A percentile compares a stretch with the other conserved stretches of the same genome.
Evolutionary conservation across 2,797 vertebrate genomes (phyloP).

Genomic region (Anabacerthia variegaticeps): DNA sequence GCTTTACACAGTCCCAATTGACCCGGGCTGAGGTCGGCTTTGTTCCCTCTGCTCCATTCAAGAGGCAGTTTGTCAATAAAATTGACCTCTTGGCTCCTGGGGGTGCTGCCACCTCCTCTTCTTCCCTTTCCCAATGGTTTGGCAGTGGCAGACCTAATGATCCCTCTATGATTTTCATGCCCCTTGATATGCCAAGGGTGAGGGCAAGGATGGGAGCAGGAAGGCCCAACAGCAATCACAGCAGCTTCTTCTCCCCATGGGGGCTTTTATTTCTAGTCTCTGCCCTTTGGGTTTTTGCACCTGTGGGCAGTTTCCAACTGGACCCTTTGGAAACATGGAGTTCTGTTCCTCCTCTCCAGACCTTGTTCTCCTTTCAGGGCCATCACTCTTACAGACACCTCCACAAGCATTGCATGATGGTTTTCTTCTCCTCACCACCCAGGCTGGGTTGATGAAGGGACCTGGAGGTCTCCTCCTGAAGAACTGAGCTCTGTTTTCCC

Average conservation of each 20-base stretch:
- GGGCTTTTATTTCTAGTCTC: not conserved
- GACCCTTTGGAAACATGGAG: accelerated
- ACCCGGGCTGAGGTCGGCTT: conserved; percentile 13
- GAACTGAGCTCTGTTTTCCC: accelerated
- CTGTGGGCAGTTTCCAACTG: not conserved
- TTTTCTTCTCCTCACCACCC: not conserved
- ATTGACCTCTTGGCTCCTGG: not conserved
- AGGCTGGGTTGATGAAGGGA: not conserved
- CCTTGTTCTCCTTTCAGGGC: not conserved
- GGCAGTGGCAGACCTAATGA: accelerated
- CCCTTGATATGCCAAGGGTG: not conserved
- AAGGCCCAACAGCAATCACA: accelerated
- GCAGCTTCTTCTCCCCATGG: accelerated
- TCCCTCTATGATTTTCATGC: accelerated
- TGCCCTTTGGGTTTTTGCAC: not conserved
- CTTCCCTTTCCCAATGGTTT: not conserved
- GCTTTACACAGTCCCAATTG: conserved; percentile 7
- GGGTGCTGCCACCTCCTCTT: conserved; percentile 25
- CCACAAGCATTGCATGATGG: accelerated
- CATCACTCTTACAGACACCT: accelerated
- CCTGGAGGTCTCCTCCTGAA: not conserved
- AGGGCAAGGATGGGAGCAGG: not conserved
- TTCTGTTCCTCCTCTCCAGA: not conserved
- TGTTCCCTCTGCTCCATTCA: conserved; percentile 7
- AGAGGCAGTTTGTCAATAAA: conserved; percentile 59